Percentiles rank a stretch among this genome's conserved stretches.
These are phyloP conservation scores for Alouatta palliata DNA, from an alignment of 2,113 vertebrate species.

Conservation along the genomic window DNA sequence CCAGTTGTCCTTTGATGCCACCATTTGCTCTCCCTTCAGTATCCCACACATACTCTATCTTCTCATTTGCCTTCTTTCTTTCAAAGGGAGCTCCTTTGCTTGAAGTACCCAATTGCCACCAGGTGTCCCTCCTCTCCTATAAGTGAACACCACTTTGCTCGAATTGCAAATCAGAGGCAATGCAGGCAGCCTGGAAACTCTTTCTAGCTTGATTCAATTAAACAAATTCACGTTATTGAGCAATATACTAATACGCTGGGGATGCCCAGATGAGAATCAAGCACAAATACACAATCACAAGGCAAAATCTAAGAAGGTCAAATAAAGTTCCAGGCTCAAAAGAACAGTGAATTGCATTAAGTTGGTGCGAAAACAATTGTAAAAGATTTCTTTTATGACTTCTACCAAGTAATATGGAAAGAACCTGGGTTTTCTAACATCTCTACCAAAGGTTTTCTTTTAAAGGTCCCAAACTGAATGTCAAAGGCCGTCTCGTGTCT, in stretches of 20 bases:
- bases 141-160: neutral
- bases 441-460: neutral
- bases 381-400: neutral
- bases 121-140: constrained; percentile 59
- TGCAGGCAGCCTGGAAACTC: neutral
- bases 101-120: constrained; percentile 18
- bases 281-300: neutral
- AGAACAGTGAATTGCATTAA: neutral
- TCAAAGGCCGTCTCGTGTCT: neutral
- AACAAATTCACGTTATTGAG: neutral
- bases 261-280: neutral
- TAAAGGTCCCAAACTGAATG: neutral
- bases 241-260: neutral
- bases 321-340: neutral
- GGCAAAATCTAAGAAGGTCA: neutral
- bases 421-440: neutral
- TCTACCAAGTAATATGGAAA: neutral
- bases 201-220: neutral
- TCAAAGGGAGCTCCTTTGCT: neutral
- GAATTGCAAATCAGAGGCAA: neutral
- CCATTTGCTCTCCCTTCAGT: neutral
- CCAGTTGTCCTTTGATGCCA: neutral
- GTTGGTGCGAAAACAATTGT: neutral
- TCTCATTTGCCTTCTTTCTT: neutral
- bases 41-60: neutral